phyloP scores from a whole-genome alignment of 2,888 invertebrate species.

The Drosophila neotestacea region DNA sequence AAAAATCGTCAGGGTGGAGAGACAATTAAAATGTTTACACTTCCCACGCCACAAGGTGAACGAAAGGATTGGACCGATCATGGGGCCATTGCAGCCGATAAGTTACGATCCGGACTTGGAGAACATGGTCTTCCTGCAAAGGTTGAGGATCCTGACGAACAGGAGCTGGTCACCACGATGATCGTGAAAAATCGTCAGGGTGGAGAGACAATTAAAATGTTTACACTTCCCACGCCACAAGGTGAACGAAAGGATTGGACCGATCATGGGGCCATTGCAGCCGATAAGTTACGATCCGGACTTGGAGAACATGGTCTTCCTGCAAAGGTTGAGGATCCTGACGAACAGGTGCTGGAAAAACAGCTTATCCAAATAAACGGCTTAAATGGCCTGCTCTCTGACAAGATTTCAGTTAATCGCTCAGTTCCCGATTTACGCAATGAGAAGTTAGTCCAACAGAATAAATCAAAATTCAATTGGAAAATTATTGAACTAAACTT shows the following conservation, averaged over 20 bases:
- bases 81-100: slow-evolving; percentile 88
- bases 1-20: slow-evolving; percentile 55
- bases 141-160: slow-evolving; percentile 86
- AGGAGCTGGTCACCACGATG: too few species aligned
- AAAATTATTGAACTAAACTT: background rate
- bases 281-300: slow-evolving; percentile 87
- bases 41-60: slow-evolving; percentile 69
- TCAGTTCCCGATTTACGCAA: slow-evolving; percentile 92
- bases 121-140: slow-evolving; percentile 90
- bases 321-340: slow-evolving; percentile 87
- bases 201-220: slow-evolving; percentile 33
- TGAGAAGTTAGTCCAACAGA: slow-evolving; percentile 84
- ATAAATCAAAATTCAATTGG: background rate
- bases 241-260: slow-evolving; percentile 91
- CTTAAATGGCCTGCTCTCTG: slow-evolving; percentile 96
- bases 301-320: slow-evolving; percentile 91
- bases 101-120: slow-evolving; percentile 88
- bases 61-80: slow-evolving; percentile 94
- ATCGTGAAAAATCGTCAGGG: slow-evolving; percentile 66
- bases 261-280: slow-evolving; percentile 88
- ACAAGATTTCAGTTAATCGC: slow-evolving; percentile 94
- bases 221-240: slow-evolving; percentile 62
- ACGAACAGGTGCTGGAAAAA: slow-evolving; percentile 87
- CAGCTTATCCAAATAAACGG: slow-evolving; percentile 94
- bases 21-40: slow-evolving; percentile 50